Percentiles rank a stretch among this genome's conserved stretches.
These are phyloP conservation scores for Hyppa rectilinea DNA, from an alignment of 2,888 invertebrate genomes.

Conservation along the genomic window DNA sequence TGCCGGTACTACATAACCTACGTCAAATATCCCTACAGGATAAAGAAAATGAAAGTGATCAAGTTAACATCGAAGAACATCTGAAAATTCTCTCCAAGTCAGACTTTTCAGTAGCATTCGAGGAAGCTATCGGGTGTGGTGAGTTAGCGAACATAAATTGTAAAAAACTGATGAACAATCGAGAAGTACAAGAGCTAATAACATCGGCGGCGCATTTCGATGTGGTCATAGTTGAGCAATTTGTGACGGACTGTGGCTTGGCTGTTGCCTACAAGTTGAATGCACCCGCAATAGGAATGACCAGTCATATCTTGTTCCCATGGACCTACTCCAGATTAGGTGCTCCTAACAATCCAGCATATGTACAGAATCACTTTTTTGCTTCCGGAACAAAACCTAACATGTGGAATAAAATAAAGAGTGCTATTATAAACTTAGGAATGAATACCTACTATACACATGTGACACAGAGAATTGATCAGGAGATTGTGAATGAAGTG, in stretches of 20 bases:
- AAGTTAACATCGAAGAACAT: conserved; percentile 49
- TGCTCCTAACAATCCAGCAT: conserved; percentile 89
- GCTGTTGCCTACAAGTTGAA: conserved; percentile 88
- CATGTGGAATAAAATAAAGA: conserved; percentile 82
- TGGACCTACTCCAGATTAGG: conserved; percentile 90
- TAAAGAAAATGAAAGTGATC: conserved; percentile 38
- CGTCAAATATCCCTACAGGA: conserved; percentile 66
- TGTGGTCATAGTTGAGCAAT: conserved; percentile 89
- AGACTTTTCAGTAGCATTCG: conserved; percentile 53
- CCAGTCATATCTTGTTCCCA: conserved; percentile 89
- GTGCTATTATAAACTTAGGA: conserved; percentile 74
- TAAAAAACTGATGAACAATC: conserved; percentile 63
- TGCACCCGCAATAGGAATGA: conserved; percentile 87
- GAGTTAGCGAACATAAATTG: conserved; percentile 65
- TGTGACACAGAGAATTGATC: conserved; percentile 69
- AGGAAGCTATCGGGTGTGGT: conserved; percentile 26
- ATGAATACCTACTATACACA: conserved; percentile 68
- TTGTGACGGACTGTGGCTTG: conserved; percentile 90
- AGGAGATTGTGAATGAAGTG: conserved; percentile 64
- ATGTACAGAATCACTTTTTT: conserved; percentile 89
- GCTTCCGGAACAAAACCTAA: conserved; percentile 70
- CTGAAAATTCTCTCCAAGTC: conserved; percentile 33
- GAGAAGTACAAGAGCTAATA: conserved; percentile 66
- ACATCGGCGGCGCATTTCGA: conserved; percentile 84
- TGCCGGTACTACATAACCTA: too few species aligned